Evolutionary conservation across 2,113 vertebrate genomes (phyloP), one percentile per base, ranked within the genome.

Genomic region (Stomatorhinus ivindoensis): DNA sequence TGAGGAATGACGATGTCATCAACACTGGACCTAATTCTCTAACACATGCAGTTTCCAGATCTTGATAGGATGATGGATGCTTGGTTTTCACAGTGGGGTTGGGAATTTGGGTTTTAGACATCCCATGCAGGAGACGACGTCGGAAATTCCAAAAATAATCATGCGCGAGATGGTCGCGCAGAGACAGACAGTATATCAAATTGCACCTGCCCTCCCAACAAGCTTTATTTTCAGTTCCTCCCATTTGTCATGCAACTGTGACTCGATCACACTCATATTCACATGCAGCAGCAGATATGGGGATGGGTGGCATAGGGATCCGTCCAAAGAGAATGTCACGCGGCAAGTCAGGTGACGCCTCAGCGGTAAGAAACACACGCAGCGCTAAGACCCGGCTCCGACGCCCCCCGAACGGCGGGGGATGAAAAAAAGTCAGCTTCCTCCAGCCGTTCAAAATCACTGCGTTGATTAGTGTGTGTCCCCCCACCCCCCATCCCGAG

Each of bases 81-180:
- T 47, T 35, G 50, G 85, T 51, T 87, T 51, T n/a, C 31, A 87
- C 85, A 87, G 85, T 11, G 27, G 11, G 27, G 87, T 39, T 19
- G 53, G 35, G 55, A 42, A n/a, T 87, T n/a, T 61, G 53, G 48
- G 69, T 48, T 82, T 51, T 15, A 53, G 88, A 21, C 69, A 80
- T 17, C 69, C 42, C 21, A 48, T 82, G 65, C 31, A 42, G 5
- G 19, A 13, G n/a, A 76, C 46, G 11, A 17, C 11, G 8, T 50
- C 1, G 19, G 46, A 24, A 83, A 89, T 61, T 89, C 73, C 73
- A 84, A 89, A 53, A 46, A 89, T 35, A 80, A 85, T 84, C 44
- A 27, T 89, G 39, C 8, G 0, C 24, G 6, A 27, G 50, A 21
- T 21, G 51, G 35, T 88, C 73, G 50, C 24, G 3, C 27, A 35